Percentiles rank a stretch among this genome's conserved stretches.
These are phyloP conservation scores for Camponotus floridanus DNA, from an alignment of 1,140 invertebrate species.

Conservation along the genomic window DNA sequence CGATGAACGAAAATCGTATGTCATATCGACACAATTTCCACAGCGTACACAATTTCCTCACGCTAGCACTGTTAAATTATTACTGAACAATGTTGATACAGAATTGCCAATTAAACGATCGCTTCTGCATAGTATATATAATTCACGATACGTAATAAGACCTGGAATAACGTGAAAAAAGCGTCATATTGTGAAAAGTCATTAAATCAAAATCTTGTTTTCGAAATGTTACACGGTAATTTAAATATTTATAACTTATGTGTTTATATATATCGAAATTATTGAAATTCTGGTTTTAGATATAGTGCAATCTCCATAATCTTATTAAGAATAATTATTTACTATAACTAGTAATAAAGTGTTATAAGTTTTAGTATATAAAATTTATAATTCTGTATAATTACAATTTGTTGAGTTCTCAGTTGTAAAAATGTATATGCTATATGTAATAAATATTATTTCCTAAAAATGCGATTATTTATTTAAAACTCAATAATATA, in stretches of 20 bases:
- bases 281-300: neutral
- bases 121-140: neutral
- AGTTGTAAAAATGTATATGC: neutral
- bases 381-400: slow-evolving; percentile 1
- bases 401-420: neutral
- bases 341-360: neutral
- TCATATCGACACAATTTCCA: neutral
- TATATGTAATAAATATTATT: neutral
- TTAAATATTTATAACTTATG: neutral
- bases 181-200: neutral
- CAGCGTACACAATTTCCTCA: slow-evolving; percentile 15
- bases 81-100: slow-evolving; percentile 14
- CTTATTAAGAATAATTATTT: neutral
- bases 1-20: slow-evolving; percentile 17
- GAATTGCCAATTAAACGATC: slow-evolving; percentile 23
- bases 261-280: neutral
- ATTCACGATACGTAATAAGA: neutral
- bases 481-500: neutral
- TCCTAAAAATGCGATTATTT: neutral
- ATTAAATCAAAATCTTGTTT: neutral
- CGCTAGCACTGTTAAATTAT: slow-evolving; percentile 2
- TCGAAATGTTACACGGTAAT: neutral
- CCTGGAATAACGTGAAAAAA: neutral
- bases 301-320: neutral
- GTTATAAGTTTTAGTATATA: neutral